These are phyloP conservation scores for Acropora tenuis DNA, from an alignment of 64 coral and sea anemone genomes.

Conservation along the genomic window DNA sequence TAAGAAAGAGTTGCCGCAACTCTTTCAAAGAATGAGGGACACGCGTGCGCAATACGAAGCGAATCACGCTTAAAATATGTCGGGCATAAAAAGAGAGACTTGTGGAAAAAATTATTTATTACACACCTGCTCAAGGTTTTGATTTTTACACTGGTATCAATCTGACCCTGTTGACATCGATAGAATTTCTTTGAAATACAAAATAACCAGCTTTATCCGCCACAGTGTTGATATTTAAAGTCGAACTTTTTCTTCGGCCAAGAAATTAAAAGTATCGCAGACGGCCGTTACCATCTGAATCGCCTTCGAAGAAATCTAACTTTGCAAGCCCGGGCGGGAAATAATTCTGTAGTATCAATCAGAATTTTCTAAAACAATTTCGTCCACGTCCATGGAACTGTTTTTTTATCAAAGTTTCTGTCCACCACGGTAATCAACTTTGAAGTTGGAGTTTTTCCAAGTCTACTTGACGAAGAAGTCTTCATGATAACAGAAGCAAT, in stretches of 20 bases:
- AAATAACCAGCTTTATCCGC: too few relatives aligned
- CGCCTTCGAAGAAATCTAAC: too few relatives aligned
- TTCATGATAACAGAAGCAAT: not conserved
- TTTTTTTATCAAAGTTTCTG: not conserved
- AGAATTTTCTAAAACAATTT: not conserved
- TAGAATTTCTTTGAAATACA: too few relatives aligned
- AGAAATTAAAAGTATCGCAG: not conserved
- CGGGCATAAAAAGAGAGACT: not conserved
- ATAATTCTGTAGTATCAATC: not conserved
- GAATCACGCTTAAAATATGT: not conserved
- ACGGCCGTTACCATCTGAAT: too few relatives aligned
- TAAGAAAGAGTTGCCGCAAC: too few relatives aligned
- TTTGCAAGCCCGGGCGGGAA: too few relatives aligned
- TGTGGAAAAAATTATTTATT: not conserved
- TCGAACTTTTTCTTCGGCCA: not conserved
- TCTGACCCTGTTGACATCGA: too few relatives aligned
- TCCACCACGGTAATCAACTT: slow-evolving; percentile 1
- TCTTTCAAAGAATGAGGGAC: not conserved
- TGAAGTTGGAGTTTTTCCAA: not conserved
- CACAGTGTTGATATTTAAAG: too few relatives aligned
- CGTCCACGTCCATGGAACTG: not conserved
- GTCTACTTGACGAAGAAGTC: not conserved
- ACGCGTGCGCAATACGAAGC: not conserved
- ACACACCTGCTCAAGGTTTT: too few relatives aligned
- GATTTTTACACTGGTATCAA: too few relatives aligned